Evolutionary conservation across 2,888 invertebrate species (phyloP).

Genomic region (Drosophila emarginata): DNA sequence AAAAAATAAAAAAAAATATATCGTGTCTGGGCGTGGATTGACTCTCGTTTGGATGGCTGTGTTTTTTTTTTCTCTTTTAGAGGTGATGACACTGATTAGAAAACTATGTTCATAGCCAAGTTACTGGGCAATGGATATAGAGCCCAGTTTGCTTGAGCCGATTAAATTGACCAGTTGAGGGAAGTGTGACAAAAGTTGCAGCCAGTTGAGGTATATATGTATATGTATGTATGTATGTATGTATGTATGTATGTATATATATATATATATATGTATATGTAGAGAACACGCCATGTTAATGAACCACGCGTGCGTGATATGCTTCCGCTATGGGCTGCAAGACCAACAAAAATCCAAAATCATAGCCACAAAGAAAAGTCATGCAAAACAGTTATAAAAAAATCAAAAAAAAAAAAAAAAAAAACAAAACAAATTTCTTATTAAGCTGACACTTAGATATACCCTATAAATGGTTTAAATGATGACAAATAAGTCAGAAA

Average conservation of each 20-base stretch:
- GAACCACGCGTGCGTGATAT: conserved; percentile 49
- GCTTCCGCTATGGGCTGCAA: conserved; percentile 57
- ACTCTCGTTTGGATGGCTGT: neutral
- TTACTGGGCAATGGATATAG: neutral
- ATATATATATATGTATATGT: neutral
- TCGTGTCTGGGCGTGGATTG: conserved; percentile 45
- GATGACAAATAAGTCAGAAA: no score
- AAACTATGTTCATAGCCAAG: conserved; percentile 41
- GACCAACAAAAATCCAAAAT: no score
- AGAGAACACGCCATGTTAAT: conserved; percentile 45
- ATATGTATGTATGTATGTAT: no score
- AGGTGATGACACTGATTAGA: conserved; percentile 73
- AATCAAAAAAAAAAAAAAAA: conserved; percentile 22
- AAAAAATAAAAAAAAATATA: neutral
- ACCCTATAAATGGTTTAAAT: neutral
- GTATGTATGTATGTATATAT: neutral
- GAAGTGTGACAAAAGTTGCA: conserved; percentile 4
- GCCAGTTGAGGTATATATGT: conserved; percentile 3
- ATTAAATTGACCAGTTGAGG: conserved; percentile 20
- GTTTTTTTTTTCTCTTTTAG: conserved; percentile 47
- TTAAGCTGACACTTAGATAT: neutral
- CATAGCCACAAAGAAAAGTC: conserved; percentile 46
- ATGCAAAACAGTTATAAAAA: conserved; percentile 68
- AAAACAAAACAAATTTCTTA: neutral
- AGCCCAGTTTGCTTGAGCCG: neutral